Conservation (phyloP, 2,113 vertebrate genomes). For the Onychorhynchus coronatus region DNA sequence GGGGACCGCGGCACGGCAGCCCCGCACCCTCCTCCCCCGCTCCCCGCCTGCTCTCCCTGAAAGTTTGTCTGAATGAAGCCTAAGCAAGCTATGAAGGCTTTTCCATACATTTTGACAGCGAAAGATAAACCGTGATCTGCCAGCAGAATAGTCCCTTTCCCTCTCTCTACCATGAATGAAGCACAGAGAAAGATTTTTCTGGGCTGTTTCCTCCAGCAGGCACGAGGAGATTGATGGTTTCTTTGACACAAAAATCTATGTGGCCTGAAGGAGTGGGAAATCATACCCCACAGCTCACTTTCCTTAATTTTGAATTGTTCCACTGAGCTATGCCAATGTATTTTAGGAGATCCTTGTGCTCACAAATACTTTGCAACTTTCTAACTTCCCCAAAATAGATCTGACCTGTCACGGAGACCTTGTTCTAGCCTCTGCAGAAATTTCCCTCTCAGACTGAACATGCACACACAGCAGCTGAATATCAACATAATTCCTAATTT, state of each 20-base stretch:
- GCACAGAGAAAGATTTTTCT: not conserved
- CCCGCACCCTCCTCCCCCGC: not conserved
- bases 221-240: not conserved
- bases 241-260: rapidly evolving
- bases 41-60: rapidly evolving
- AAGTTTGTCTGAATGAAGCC: rapidly evolving
- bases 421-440: not conserved
- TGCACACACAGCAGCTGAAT: not conserved
- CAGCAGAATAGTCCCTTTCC: not conserved
- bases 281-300: not conserved
- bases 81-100: rapidly evolving
- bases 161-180: not conserved
- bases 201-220: not conserved
- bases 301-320: not conserved
- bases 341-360: not conserved
- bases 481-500: not conserved
- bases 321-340: not conserved
- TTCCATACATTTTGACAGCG: not conserved
- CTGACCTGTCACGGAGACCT: not conserved
- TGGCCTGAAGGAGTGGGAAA: not conserved
- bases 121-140: not conserved
- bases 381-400: not conserved
- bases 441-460: not conserved
- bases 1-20: not conserved
- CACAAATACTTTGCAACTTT: not conserved